Conservation (phyloP, 2,888 invertebrate species). For the Saturnia japonica region DNA sequence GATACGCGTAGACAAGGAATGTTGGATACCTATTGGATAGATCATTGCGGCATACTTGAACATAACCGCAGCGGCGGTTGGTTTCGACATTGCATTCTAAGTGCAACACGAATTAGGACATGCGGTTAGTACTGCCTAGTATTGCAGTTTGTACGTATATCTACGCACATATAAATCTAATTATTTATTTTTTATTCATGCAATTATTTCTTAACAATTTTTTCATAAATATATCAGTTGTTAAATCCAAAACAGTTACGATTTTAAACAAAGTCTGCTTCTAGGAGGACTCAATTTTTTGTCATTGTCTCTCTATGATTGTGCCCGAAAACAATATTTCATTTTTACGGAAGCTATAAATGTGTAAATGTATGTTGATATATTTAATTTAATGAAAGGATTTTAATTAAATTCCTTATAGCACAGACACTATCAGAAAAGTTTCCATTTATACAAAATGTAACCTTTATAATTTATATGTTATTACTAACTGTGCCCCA, state of each 20-base stretch:
- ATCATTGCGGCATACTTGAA: constrained; percentile 36
- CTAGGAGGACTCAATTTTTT: neutral
- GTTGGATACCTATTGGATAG: constrained; percentile 22
- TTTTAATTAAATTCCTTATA: too few species aligned
- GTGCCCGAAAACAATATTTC: neutral
- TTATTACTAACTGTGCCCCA: too few species aligned
- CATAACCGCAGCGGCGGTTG: constrained; percentile 40
- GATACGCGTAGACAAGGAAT: constrained; percentile 14
- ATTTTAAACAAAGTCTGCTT: neutral
- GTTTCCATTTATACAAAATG: neutral
- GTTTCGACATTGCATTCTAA: constrained; percentile 55
- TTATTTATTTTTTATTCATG: neutral
- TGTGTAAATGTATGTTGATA: neutral
- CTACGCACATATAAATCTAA: constrained; percentile 4
- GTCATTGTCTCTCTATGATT: neutral
- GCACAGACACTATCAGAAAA: neutral
- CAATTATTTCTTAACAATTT: neutral
- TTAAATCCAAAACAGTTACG: neutral
- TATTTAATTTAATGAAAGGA: too few species aligned
- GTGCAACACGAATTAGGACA: constrained; percentile 47
- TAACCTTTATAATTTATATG: too few species aligned
- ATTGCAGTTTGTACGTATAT: neutral
- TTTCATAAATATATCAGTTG: neutral
- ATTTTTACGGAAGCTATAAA: neutral
- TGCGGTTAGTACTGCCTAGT: constrained; percentile 10